Evolutionary conservation across 2,797 vertebrate species (phyloP), one percentile per base, ranked within the genome.

Genomic region (Dryobates pubescens): DNA sequence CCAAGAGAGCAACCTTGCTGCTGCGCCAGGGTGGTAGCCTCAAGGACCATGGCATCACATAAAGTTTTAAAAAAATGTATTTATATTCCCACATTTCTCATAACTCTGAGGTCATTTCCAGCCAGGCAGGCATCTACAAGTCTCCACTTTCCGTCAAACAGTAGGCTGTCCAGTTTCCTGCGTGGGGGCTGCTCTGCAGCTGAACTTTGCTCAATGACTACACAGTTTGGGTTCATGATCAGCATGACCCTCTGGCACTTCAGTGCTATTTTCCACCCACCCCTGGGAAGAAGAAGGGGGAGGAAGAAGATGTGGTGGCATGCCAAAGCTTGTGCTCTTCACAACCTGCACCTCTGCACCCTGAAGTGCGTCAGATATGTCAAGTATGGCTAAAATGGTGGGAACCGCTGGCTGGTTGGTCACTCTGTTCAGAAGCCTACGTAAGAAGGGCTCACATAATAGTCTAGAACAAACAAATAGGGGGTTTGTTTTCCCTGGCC

Each of bases 141-240:
- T 51, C 24, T 72, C 41, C 7, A 14, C 24, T 38, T 91, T 29
- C 53, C 43, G 7, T 36, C 1, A 5, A 51, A 53, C 26, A 65
- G 79, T 34, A 32, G 13, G 11, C 27, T 45, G 18, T 17, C 47
- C 3, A 0, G 0, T 38, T 75, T 62, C 74, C 71, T 49, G 24
- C 1, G 0, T 0, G 0, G 23, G 15, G 26, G 49, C 18, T 2
- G 2, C 30, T 23, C 7, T 7, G 68, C 1, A 0, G 19, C 58
- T 9, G 2, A 49, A 36, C 32, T 91, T 59, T 88, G 20, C 43
- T 63, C 0, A 0, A 15, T 62, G 74, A 49, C 47, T 20, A 19
- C 63, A 30, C 0, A 0, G 27, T 49, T 7, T 67, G 29, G 24
- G n/a, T 17, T 51, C 1, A 0, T 2, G 7, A 45, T 1, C 1